Evolutionary conservation across 2,113 vertebrate species (phyloP), one percentile per base, ranked within the genome.

Genomic region (Neogale vison): DNA sequence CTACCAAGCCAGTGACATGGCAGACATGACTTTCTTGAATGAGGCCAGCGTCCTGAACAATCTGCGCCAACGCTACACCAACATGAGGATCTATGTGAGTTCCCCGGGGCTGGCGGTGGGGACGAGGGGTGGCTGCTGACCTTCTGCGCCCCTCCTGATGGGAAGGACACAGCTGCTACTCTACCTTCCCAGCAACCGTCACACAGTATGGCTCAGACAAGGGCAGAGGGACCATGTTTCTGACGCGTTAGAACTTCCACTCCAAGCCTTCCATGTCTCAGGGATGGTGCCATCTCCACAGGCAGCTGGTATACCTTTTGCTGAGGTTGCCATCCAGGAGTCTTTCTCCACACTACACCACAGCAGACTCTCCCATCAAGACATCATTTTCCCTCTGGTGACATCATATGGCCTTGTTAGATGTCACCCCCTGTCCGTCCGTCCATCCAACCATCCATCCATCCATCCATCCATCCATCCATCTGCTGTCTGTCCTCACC

Each of bases 21-120:
- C 97, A 6, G 94, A 97, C 82, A 91, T 39, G 97, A 98, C 98
- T 34, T 97, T 98, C 80, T 55, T 98, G 87, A 98, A 98, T 0
- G 84, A 98, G 94, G 94, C 97, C 93, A 97, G 94, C 0, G 7
- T 97, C 95, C 92, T 97, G 26, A 61, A 97, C 95, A 98, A 93
- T 34, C 94, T 96, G 0, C 29, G 45, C 15, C 97, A 98, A 34
- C 71, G 76, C 76, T 98, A 95, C 13, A 1, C 31, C 90, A 57
- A 86, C 74, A 77, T 45, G 90, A 97, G 93, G n/a, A 97, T 97
- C 90, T 97, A 76, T 3, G 97, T 98, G 86, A 90, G 95, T 90
- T 63, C 21, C 20, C 23, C 34, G 0, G 59, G 76, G 17, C 52
- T 20, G 7, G 34, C 63, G 17, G 0, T 7, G 31, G 72, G 69